Base-by-base conservation (phyloP, 2,888 invertebrate genomes). In the Perizoma flavofasciatum region DNA sequence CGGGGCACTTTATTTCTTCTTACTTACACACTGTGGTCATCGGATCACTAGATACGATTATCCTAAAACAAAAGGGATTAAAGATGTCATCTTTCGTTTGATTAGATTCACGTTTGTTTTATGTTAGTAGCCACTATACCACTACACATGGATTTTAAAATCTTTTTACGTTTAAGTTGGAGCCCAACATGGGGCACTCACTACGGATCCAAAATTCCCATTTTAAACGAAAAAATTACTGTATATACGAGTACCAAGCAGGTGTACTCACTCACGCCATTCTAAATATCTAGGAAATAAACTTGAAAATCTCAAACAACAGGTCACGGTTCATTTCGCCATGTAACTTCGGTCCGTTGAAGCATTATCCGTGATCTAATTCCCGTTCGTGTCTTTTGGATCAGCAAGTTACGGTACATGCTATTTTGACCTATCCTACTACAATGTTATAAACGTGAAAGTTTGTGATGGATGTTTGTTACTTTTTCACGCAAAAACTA, bases 241-340 rank as follows among this genome's bases (percentile, higher is more conserved):
- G 22, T 22, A 22, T 22, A 22, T 2, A n/a, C n/a, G n/a, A n/a
- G n/a, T n/a, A 22, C 22, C 22, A 22, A 22, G 3, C 22, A 22
- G 22, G 1, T 22, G 3, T 22, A 3, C 22, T 22, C 22, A 22
- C 22, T 22, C 22, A 22, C 22, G 22, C 22, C 22, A 2, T 22
- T 22, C 22, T 2, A 51, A 56, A 48, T 10, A 56, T 51, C 47
- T 57, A 52, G 46, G 33, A 44, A 50, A 56, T n/a, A 22, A 46
- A 49, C 54, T 32, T 47, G 55, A 40, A 63, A 68, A 68, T 70
- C 70, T 65, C 51, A 65, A 69, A 62, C 59, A 64, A 66, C 53
- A 59, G 59, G 55, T 45, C 50, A 72, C 55, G 77, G 76, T 79
- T 78, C 77, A 81, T 78, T 79, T 70, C 71, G 72, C 75, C 66